phyloP scores from a whole-genome alignment of 2,797 vertebrate species.

The Pantherophis alleghaniensis region DNA sequence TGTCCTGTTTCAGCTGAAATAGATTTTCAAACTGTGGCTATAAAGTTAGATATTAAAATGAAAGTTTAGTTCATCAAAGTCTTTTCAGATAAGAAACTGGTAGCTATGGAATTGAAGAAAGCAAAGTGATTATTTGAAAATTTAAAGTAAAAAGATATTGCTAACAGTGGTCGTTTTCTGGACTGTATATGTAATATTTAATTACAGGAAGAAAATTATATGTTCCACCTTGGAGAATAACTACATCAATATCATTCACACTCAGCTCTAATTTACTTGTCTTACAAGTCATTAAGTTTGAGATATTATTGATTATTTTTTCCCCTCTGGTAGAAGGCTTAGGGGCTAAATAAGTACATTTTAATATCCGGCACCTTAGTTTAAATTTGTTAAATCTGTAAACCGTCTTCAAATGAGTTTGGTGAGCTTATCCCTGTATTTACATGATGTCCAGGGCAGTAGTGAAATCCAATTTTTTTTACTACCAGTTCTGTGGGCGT shows the following conservation, averaged over 20 bases:
- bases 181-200: conserved; percentile 59
- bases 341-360: conserved; percentile 64
- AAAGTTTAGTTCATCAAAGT: conserved; percentile 37
- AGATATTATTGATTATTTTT: conserved; percentile 69
- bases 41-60: not conserved
- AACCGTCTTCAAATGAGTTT: conserved; percentile 45
- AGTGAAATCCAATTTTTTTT: no score
- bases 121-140: conserved; percentile 54
- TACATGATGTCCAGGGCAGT: conserved; percentile 22
- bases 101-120: conserved; percentile 35
- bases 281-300: conserved; percentile 73
- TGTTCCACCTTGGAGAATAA: conserved; percentile 68
- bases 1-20: not conserved
- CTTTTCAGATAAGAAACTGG: conserved; percentile 31
- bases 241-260: conserved; percentile 63
- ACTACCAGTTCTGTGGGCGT: no score
- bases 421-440: conserved; percentile 54
- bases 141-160: not conserved
- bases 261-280: conserved; percentile 74
- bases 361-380: conserved; percentile 53
- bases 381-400: conserved; percentile 55
- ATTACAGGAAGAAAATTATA: conserved; percentile 67
- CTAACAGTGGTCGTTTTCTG: conserved; percentile 19
- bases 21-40: not conserved
- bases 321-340: conserved; percentile 67